Evolutionary conservation across 23 tunicate genomes (phyloP), one percentile per base, ranked within the genome.

Genomic region (Corella eumyota): DNA sequence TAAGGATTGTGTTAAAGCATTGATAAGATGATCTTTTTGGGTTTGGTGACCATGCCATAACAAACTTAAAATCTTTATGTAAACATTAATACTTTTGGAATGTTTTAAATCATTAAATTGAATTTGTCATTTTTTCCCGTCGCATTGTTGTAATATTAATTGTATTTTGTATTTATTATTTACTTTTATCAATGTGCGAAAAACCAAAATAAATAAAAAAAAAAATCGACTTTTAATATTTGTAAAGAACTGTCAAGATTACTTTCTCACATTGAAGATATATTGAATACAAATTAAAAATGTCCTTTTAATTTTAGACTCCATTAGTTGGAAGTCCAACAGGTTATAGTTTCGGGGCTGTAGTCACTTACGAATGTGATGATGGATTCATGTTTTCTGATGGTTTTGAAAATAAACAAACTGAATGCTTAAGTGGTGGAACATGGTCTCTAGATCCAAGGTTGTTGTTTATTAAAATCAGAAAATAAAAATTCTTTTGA

Each of bases 301-400:
- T 44, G 48, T 44, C 11, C 11, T 44, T 11, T 44, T 44, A 11
- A 44, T 11, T 11, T 15, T 11, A 15, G 48, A 44, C 48, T 11
- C 11, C 48, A n/a, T n/a, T n/a, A n/a, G n/a, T n/a, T n/a, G n/a
- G n/a, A 33, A 19, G 19, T 2, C 45, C 45, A 60, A 30, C 30
- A 15, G 65, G 65, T 13, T 72, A 38, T 36, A 33, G 51, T 1
- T 61, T 33, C 35, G 68, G 68, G 11, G 32, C 78, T 3, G 30
- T 45, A 15, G 64, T 81, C 20, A 36, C 23, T 0, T 81, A 72
- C 49, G 49, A 56, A 3, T 81, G 90, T 59, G 47, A 72, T 49
- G 35, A 34, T 57, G 90, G 90, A 21, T 81, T 70, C 34, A 55
- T 31, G 21, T 81, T 81, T 50, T 20, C 45, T 2, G 72, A 72